These are phyloP conservation scores for Glareola pratincola DNA, from an alignment of 2,113 vertebrate genomes.

Conservation along the genomic window DNA sequence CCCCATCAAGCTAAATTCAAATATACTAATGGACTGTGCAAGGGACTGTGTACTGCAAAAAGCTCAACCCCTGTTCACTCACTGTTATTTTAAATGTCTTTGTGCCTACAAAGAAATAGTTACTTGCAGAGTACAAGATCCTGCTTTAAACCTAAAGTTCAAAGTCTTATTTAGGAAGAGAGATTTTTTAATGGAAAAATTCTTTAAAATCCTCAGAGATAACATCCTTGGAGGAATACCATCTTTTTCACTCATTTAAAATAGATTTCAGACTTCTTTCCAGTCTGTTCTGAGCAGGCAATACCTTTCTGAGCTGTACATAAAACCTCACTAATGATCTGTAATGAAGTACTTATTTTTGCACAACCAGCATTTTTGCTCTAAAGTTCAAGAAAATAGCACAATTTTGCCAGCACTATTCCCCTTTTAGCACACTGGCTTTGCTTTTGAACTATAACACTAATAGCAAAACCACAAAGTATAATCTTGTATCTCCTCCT, in stretches of 20 bases:
- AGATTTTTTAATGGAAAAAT: constrained; percentile 54
- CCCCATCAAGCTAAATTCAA: constrained; percentile 53
- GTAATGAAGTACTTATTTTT: constrained; percentile 72
- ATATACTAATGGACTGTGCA: constrained; percentile 45
- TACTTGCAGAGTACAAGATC: constrained; percentile 32
- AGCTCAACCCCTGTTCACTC: not conserved
- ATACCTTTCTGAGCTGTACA: constrained; percentile 61
- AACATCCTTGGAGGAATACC: constrained; percentile 52
- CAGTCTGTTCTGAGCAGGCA: constrained; percentile 47
- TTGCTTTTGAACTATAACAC: constrained; percentile 55
- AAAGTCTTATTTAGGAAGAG: constrained; percentile 60
- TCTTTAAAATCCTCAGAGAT: constrained; percentile 48
- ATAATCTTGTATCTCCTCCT: not conserved
- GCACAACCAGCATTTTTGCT: constrained; percentile 68
- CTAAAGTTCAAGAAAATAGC: constrained; percentile 68
- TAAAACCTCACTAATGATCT: constrained; percentile 71
- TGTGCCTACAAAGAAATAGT: constrained; percentile 30
- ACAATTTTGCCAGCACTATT: constrained; percentile 52
- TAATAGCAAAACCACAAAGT: not conserved
- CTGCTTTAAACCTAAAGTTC: constrained; percentile 53
- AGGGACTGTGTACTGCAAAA: constrained; percentile 3
- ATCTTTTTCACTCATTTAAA: constrained; percentile 65
- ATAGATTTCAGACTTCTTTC: constrained; percentile 53
- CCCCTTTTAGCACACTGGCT: constrained; percentile 48
- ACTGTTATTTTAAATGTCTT: constrained; percentile 24